These are phyloP conservation scores for Andrena praecox DNA, from an alignment of 2,888 invertebrate genomes.

Conservation along the genomic window DNA sequence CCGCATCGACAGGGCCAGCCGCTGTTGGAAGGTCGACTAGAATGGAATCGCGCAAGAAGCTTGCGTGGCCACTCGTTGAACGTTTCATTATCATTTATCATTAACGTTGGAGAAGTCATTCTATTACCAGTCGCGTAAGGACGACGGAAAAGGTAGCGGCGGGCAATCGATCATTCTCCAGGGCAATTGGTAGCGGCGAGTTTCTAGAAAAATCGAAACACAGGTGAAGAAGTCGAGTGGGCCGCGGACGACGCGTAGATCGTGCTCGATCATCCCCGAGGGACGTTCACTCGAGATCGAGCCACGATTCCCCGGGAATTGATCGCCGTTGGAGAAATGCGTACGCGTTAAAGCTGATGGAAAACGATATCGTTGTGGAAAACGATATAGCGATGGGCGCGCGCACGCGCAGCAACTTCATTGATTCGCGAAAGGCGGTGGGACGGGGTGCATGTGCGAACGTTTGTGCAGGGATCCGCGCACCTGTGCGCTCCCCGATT, in stretches of 20 bases:
- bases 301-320: conserved; percentile 25
- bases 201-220: conserved; percentile 13
- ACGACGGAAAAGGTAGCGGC: background rate
- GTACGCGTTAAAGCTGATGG: conserved; percentile 56
- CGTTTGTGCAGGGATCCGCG: conserved; percentile 44
- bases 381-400: conserved; percentile 54
- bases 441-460: conserved; percentile 44
- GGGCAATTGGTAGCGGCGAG: conserved; percentile 8
- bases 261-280: background rate
- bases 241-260: background rate
- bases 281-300: conserved; percentile 20
- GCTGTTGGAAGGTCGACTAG: background rate
- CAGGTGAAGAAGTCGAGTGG: background rate
- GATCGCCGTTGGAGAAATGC: conserved; percentile 16
- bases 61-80: conserved; percentile 6
- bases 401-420: conserved; percentile 59
- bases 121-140: conserved; percentile 36
- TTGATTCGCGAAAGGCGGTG: conserved; percentile 50
- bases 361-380: conserved; percentile 64
- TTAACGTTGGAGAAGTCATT: conserved; percentile 30
- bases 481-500: conserved; percentile 54
- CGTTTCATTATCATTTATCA: conserved; percentile 53
- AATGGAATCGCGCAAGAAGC: conserved; percentile 5
- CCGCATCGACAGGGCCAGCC: background rate
- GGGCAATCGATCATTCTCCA: conserved; percentile 25